Evolutionary conservation across 2,113 vertebrate species (phyloP), one percentile per base, ranked within the genome.

Genomic region (Thamnophis sirtalis): DNA sequence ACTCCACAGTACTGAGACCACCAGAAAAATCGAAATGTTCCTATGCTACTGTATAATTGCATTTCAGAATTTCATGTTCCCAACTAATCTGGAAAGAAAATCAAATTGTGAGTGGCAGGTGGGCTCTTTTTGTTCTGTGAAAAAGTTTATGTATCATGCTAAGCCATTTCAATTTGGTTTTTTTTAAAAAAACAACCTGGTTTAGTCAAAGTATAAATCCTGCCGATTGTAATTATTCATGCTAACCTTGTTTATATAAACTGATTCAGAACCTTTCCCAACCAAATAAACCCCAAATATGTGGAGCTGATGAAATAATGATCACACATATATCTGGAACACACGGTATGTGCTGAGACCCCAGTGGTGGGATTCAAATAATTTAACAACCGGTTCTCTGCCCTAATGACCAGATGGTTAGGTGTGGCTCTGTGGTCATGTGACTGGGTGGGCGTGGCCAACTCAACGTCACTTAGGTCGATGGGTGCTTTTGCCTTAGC

Each of bases 1-100:
- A 97, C 97, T 97, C 88, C 96, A 94, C 92, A 96, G 94, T 93
- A 95, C 96, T 96, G 95, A 97, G 97, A 97, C 94, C 94, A 93
- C 93, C 95, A 89, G 92, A 96, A 95, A 95, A 97, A 80, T 9
- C 17, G 21, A 6, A 80, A 43, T 9, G 73, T 80, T 43, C 73
- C 73, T 7, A 21, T 1, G 7, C 73, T 80, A 43, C 73, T 43
- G 15, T 38, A 38, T 43, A 80, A 80, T 21, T 80, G 33, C 73
- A 80, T 80, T 43, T 80, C 73, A 43, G 17, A 80, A 80, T 80
- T 80, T 21, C 73, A 80, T 3, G 17, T 80, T 43, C 73, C 73
- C 73, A 80, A 43, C 33, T 43, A 80, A 80, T 80, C 73, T 80
- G 73, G 73, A 80, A 43, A 80, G 33, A 80, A 43, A 80, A 43